Percentiles rank a stretch among this genome's conserved stretches.
Conservation (phyloP, 2,888 invertebrate genomes). For the Tipula vernalis region DNA sequence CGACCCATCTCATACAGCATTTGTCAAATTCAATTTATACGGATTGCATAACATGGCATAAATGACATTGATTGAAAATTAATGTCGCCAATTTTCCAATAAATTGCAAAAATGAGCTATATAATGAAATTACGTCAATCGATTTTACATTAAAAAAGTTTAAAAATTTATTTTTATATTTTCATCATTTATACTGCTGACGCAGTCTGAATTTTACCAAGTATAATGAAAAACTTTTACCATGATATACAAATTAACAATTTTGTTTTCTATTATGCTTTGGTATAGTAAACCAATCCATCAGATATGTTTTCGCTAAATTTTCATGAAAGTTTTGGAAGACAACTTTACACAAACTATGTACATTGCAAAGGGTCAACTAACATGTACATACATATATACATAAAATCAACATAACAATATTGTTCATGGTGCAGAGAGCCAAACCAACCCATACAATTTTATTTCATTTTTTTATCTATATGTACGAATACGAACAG, state of each 20-base stretch:
- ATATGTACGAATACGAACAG: background rate
- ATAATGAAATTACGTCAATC: background rate
- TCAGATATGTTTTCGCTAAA: background rate
- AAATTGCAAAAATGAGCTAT: background rate
- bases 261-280: background rate
- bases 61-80: background rate
- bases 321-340: background rate
- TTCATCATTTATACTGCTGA: background rate
- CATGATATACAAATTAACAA: background rate
- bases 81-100: background rate
- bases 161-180: background rate
- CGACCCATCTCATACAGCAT: too few species aligned
- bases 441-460: background rate
- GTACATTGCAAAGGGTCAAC: background rate
- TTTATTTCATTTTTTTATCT: background rate
- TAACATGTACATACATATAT: background rate
- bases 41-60: background rate
- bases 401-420: too few species aligned
- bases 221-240: background rate
- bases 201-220: background rate
- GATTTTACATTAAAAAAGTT: background rate
- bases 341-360: background rate
- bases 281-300: background rate
- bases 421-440: background rate
- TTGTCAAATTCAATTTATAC: background rate